Evolutionary conservation across 2,113 vertebrate genomes (phyloP).

Genomic region (Colinus virginianus): DNA sequence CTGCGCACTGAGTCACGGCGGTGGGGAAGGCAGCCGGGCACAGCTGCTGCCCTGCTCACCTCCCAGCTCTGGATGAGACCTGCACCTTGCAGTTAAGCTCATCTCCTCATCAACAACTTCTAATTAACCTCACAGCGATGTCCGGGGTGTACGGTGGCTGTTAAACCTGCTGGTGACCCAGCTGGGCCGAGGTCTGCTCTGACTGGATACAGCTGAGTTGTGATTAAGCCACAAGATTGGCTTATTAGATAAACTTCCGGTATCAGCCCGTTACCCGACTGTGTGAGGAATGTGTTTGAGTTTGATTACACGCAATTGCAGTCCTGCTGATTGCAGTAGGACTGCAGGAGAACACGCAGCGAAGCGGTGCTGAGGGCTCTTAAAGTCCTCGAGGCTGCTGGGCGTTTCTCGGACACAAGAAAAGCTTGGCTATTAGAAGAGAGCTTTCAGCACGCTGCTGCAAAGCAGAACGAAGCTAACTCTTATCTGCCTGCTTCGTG

Average conservation of each 20-base stretch:
- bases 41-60: not conserved
- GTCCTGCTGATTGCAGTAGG: conserved; percentile 1
- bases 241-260: conserved; percentile 40
- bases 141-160: not conserved
- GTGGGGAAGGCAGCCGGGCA: not conserved
- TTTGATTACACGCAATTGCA: conserved; percentile 47
- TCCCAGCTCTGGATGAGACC: fast-evolving
- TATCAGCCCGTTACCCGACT: not conserved
- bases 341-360: not conserved
- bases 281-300: conserved; percentile 48
- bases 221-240: not conserved
- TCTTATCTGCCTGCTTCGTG: not conserved
- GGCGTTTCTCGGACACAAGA: not conserved
- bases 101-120: not conserved
- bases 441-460: not conserved
- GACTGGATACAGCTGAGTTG: conserved; percentile 4
- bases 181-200: not conserved
- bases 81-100: fast-evolving
- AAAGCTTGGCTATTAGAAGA: not conserved
- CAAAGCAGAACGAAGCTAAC: not conserved
- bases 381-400: not conserved
- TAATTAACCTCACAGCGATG: not conserved
- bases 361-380: not conserved
- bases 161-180: not conserved
- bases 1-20: conserved; percentile 2